phyloP scores from a whole-genome alignment of 2,797 vertebrate species.

The Helicolenus hilgendorfi region DNA sequence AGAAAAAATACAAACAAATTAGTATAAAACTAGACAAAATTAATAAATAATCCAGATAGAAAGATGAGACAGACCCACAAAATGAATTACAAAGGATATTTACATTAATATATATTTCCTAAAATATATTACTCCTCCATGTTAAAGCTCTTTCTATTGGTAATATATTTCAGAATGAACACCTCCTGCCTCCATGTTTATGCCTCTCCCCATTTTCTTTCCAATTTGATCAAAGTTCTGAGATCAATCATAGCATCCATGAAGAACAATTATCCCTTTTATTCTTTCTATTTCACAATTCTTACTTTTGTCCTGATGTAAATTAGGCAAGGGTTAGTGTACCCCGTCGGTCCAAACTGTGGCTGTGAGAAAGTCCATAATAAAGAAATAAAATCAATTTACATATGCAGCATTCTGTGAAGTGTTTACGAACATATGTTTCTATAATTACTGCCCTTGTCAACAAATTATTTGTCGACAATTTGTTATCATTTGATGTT shows the following conservation, averaged over 20 bases:
- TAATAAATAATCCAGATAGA: background rate
- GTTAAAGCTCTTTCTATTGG: background rate
- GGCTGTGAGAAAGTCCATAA: background rate
- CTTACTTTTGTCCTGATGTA: background rate
- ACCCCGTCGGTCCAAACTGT: background rate
- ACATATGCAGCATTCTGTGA: background rate
- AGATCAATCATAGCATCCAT: background rate
- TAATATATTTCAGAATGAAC: background rate
- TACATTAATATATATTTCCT: background rate
- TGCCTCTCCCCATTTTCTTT: background rate
- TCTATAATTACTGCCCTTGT: constrained; percentile 47
- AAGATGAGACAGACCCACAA: background rate
- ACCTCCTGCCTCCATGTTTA: background rate
- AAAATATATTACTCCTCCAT: background rate
- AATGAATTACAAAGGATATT: background rate
- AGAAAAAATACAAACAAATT: background rate
- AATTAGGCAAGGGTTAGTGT: background rate
- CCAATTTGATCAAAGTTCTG: background rate
- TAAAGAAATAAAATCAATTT: background rate
- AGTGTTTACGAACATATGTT: constrained; percentile 22
- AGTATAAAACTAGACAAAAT: background rate
- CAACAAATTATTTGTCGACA: constrained; percentile 62
- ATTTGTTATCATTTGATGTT: constrained; percentile 65
- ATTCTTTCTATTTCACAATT: background rate
- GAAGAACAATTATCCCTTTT: background rate